Base-by-base conservation (phyloP, 1,140 invertebrate genomes). In the Armadillidium nasatum region DNA sequence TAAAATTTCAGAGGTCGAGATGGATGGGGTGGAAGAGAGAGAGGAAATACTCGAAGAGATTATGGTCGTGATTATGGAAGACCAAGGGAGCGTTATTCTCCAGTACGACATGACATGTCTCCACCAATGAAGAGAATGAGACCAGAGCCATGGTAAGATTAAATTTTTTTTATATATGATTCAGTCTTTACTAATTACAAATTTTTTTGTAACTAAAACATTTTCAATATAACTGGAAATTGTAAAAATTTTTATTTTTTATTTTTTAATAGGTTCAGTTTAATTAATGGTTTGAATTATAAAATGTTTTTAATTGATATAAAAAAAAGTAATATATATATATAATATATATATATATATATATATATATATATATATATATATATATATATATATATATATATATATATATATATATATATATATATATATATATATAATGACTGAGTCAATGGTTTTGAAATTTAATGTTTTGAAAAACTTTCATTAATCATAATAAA, bases 61-160 rank as follows among this genome's bases (percentile, higher is more conserved):
- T 93, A 93, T 81, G 86, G 91, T 72, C 90, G 91, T 43, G 91
- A 91, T 78, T 86, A 84, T 71, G 83, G 90, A 4, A 88, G 89
- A 11, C 69, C 87, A 22, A 85, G 88, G 71, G 84, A 93, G 6
- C 94, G 93, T 81, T 94, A 92, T 75, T 92, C 93, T 0, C 88
- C 89, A 0, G 84, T 90, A 54, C 88, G 90, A 4, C 90, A 93
- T 82, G 91, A 94, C 77, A 86, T 89, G 82, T 87, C 86, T 50
- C 93, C 92, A 6, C 91, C 92, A 0, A 88, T 90, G 80, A 95
- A 95, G 83, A 85, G 93, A 76, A 91, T 94, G 84, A 86, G 93
- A 43, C 86, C 88, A 10, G 92, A 94, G 60, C 94, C 91, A 91
- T 87, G 82, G 81, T 81, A 76, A 22, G 72, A 74, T 76, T 13